These are phyloP conservation scores for Halictus quadricinctus DNA, from an alignment of 2,888 invertebrate genomes.

Conservation along the genomic window DNA sequence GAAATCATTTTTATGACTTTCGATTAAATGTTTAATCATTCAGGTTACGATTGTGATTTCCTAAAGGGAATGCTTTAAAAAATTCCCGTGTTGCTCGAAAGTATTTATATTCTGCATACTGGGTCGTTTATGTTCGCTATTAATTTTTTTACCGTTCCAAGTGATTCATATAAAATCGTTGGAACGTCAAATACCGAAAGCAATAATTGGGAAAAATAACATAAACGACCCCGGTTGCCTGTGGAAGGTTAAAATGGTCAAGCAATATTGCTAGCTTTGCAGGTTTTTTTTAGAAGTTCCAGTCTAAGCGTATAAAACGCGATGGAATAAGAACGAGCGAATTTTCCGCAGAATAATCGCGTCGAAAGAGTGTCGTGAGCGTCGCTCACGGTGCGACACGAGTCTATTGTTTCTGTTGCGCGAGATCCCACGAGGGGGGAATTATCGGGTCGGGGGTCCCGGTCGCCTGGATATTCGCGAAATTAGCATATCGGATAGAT, in stretches of 20 bases:
- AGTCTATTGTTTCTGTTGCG: slow-evolving; percentile 58
- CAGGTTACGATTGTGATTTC: neutral
- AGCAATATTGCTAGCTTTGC: no score
- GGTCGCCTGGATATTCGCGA: slow-evolving; percentile 71
- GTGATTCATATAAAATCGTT: no score
- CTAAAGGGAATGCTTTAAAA: neutral
- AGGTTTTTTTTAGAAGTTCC: neutral
- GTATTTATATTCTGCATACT: no score
- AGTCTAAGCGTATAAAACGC: neutral
- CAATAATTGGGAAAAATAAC: no score
- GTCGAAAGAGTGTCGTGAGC: neutral
- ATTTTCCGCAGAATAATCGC: slow-evolving; percentile 1
- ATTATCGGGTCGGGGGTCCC: slow-evolving; percentile 67
- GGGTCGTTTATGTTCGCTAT: no score
- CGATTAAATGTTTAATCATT: neutral
- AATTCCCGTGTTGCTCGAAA: neutral
- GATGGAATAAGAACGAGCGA: neutral
- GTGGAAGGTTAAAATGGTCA: no score
- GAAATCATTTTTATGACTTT: neutral
- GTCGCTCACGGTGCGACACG: slow-evolving; percentile 12
- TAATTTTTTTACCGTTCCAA: no score
- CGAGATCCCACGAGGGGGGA: slow-evolving; percentile 60
- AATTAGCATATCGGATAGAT: slow-evolving; percentile 79
- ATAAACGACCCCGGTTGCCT: no score
- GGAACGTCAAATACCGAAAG: no score